Base-by-base conservation (phyloP, 1,140 invertebrate genomes). In the Danaus plexippus region DNA sequence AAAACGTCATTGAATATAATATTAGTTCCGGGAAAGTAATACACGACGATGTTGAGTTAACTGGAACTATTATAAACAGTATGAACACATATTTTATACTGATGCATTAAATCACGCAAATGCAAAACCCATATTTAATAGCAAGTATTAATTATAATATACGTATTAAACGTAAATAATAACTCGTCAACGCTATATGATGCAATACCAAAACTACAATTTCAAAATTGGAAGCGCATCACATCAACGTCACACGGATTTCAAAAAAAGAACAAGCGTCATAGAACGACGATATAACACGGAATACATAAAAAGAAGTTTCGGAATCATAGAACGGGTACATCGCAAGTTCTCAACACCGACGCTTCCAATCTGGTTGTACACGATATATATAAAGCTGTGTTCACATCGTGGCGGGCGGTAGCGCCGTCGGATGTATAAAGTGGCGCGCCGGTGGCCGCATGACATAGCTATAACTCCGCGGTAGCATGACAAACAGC, bases 391-490 rank as follows among this genome's bases (percentile, higher is more conserved):
- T 66, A 68, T 64, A 67, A 47, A 56, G 66, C 57, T 61, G 72
- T 67, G 59, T 68, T 69, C 64, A 50, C 63, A 59, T 71, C 70
- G 78, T 75, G 75, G 80, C 73, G 75, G 82, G 63, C 84, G 86
- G 77, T 68, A 70, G 77, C 75, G 57, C 57, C 52, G 80, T 76
- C 76, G 82, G 81, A 77, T 84, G 77, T 78, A 76, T 79, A 83
- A 85, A 81, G 81, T 85, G 80, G 81, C 77, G 77, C 77, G 84
- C 73, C 78, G 83, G 85, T 75, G 80, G 74, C 71, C 77, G 75
- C 71, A 75, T 78, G 77, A 79, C 79, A 85, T 78, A 85, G 74
- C 77, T 82, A 85, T 85, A 85, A 82, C 79, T 80, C 54, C 66
- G 74, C 73, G 77, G 73, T 71, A 71, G 68, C 79, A 77, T 82